Evolutionary conservation across 2,888 invertebrate genomes (phyloP), one percentile per base, ranked within the genome.

Genomic region (Cephus sareptanus): DNA sequence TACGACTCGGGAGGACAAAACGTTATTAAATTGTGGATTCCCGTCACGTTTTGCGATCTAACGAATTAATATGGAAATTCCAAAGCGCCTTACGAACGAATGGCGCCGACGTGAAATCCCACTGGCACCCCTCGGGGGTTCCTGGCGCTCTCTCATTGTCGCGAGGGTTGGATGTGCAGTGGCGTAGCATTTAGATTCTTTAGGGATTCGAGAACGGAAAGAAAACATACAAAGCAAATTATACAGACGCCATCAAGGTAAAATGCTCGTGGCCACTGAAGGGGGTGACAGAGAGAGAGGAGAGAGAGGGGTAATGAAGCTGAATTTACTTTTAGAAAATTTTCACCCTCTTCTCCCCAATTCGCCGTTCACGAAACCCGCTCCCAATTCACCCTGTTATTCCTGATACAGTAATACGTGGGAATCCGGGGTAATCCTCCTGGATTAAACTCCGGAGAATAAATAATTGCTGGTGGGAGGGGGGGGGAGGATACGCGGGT

Each of bases 31-130:
- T 88, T 84, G 81, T 78, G 85, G 81, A 87, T 87, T 88, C 85
- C 80, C 84, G 83, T 84, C 88, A 87, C 86, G 87, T 88, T 84
- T 80, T 80, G 74, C 87, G 84, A 86, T 87, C 88, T 85, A 85
- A 87, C 88, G 86, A 87, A 89, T 88, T 88, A 87, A 88, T 87
- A 89, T 88, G 89, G 85, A 89, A 88, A 89, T 89, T 88, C 83
- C 83, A 81, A 85, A 84, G 85, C 84, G 82, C 83, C 87, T 85
- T 85, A 84, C 85, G 80, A 85, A 83, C 83, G 83, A 86, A 82
- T 80, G 80, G 79, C 84, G 81, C 79, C 80, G 81, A 83, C 82
- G 84, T 75, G 77, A 85, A 86, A 87, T 85, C 85, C 84, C 30
- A 74, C 73, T 69, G n/a, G 15, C 69, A 30, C 15, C 78, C 76